These are phyloP conservation scores for Helicoverpa zea DNA, from an alignment of 1,140 invertebrate genomes.

Conservation along the genomic window DNA sequence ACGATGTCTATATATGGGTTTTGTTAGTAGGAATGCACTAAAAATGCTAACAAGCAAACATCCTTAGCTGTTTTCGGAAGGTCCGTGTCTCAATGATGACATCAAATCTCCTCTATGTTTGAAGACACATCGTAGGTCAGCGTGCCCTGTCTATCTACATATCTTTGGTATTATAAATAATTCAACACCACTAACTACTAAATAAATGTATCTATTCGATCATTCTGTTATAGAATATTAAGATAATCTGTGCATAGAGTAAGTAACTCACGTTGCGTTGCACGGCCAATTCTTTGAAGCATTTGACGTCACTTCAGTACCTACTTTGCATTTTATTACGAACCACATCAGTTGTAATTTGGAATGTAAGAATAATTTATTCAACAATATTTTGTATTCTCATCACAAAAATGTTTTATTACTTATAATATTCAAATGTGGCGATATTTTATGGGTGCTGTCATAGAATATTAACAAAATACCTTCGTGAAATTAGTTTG, in stretches of 20 bases:
- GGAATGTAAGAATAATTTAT: conserved; percentile 13
- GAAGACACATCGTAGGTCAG: background rate
- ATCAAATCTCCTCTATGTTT: conserved; percentile 14
- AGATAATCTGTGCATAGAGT: conserved; percentile 21
- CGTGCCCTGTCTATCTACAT: background rate
- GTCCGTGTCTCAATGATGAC: background rate
- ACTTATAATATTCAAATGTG: too few species aligned
- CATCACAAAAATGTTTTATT: background rate
- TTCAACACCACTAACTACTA: conserved; percentile 7
- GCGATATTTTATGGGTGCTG: too few species aligned
- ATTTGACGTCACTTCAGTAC: conserved; percentile 20
- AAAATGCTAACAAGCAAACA: conserved; percentile 10
- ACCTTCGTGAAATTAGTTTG: too few species aligned
- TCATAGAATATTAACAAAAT: too few species aligned
- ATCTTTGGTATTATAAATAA: conserved; percentile 15
- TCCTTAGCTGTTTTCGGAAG: background rate
- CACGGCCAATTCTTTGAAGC: conserved; percentile 24
- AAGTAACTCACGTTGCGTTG: conserved; percentile 22
- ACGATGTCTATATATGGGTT: background rate
- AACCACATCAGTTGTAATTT: background rate
- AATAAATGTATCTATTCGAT: conserved; percentile 28
- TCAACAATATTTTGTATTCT: conserved; percentile 1
- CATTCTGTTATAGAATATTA: conserved; percentile 36
- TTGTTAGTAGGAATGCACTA: conserved; percentile 11
- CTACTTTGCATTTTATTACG: conserved; percentile 31